Base-by-base conservation (phyloP, 2,888 invertebrate species). In the Xanthia icteritia region DNA sequence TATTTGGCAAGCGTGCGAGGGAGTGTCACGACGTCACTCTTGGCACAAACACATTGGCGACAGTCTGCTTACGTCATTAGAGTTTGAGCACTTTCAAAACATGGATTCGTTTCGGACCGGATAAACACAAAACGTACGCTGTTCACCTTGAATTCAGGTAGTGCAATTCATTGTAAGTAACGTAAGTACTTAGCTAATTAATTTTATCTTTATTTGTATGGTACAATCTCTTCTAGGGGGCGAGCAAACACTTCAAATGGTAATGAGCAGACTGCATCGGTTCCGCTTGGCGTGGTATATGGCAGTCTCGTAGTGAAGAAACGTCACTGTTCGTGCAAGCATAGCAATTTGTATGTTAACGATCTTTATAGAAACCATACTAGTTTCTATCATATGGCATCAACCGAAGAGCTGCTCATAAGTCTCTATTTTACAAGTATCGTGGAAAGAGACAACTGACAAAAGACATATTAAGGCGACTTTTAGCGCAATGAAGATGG, bases 11-110 rank as follows among this genome's bases (percentile, higher is more conserved):
- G 56, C 73, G 65, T 74, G 51, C 54, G 90, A 86, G 89, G 92
- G 92, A 89, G 92, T 92, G 92, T 90, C 91, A 65, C 77, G 66
- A 79, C 88, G 88, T 90, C 88, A 89, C 65, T 64, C 23, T 84
- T 85, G 84, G 84, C 88, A 78, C 68, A 79, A 81, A 80, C 76
- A 77, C 58, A 51, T 56, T 72, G 76, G 75, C 78, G 81, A 76
- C 82, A 64, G 81, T 85, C 78, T 84, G 27, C 68, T 79, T 82
- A 87, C 89, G 88, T 88, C 89, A 88, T 56, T 17, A 66, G 73
- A 77, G 65, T 67, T 80, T 68, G 68, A 73, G 65, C 66, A 83
- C 82, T 79, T 87, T 82, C 79, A 72, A 78, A 83, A 83, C 76
- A 86, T 42, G 68, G 71, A 58, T 65, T 71, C 75, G 78, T 63